Evolutionary conservation across 2,888 invertebrate species (phyloP).

Genomic region (Cephus spinipes): DNA sequence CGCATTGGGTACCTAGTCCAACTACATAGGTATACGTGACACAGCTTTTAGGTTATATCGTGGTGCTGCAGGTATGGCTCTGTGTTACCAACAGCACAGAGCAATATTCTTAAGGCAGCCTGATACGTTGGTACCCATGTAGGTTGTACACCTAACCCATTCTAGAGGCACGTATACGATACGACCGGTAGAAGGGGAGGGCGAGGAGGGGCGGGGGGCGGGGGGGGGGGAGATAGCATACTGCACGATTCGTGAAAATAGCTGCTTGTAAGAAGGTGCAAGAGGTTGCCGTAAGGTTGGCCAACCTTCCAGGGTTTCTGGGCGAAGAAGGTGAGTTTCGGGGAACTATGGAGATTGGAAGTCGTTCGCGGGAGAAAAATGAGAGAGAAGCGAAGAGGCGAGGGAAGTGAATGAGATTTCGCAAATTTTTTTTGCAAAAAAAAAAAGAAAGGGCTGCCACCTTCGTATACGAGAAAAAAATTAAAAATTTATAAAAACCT

Average conservation of each 20-base stretch:
- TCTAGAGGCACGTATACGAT: neutral
- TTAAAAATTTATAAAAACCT: too few relatives aligned
- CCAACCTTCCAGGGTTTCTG: too few relatives aligned
- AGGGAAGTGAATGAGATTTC: neutral
- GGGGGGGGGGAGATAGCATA: neutral
- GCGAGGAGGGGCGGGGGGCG: neutral
- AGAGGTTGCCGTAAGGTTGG: too few relatives aligned
- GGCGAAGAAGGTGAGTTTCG: neutral
- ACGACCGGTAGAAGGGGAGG: neutral
- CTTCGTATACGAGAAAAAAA: too few relatives aligned
- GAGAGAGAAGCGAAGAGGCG: neutral
- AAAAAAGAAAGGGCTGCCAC: too few relatives aligned
- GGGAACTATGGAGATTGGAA: slow-evolving; percentile 3
- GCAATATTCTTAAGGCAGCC: neutral
- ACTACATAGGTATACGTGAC: too few relatives aligned
- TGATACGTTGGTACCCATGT: neutral
- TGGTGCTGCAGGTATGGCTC: neutral
- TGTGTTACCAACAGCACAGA: neutral
- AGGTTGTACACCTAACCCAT: neutral
- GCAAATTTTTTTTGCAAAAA: too few relatives aligned
- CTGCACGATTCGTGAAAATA: too few relatives aligned
- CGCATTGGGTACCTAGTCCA: too few relatives aligned
- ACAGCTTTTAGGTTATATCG: neutral
- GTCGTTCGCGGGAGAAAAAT: neutral
- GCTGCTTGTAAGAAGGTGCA: too few relatives aligned